A percentile compares a stretch with the other conserved stretches of the same genome.
Evolutionary conservation across 1,140 invertebrate species (phyloP).

Genomic region (Micrasema minimum): DNA sequence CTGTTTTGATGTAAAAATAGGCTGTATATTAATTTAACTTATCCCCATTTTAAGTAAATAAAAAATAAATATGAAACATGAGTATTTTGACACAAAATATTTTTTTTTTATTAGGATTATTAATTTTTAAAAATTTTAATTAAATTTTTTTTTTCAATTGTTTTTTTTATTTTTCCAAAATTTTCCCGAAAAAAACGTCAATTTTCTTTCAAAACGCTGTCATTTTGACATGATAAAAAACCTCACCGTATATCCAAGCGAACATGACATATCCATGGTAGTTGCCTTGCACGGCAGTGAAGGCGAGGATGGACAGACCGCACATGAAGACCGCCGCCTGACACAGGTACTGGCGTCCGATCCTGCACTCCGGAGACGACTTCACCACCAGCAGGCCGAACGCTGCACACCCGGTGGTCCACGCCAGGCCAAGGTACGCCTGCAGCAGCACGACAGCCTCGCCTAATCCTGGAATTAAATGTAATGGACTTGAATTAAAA

Average conservation of each 20-base stretch:
- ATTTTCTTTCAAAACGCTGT: no score
- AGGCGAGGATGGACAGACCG: constrained; percentile 81
- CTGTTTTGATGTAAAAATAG: no score
- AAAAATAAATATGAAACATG: no score
- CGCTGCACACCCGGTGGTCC: constrained; percentile 81
- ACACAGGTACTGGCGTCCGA: constrained; percentile 86
- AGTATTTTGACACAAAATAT: no score
- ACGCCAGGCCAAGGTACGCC: constrained; percentile 83
- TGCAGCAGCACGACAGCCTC: constrained; percentile 79
- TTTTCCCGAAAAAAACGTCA: no score
- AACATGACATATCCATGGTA: constrained; percentile 84
- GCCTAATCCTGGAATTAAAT: constrained; percentile 67
- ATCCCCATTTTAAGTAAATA: no score
- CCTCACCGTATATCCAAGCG: constrained; percentile 83
- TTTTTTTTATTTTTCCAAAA: no score
- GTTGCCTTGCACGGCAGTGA: constrained; percentile 84
- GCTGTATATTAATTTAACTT: no score
- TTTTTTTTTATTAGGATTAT: no score
- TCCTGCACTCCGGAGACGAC: constrained; percentile 84
- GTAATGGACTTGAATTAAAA: not conserved
- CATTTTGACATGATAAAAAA: constrained; percentile 1
- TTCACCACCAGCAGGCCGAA: constrained; percentile 86
- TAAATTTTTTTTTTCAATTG: no score
- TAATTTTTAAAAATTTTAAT: no score
- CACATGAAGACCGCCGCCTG: constrained; percentile 82